Evolutionary conservation across 2,797 vertebrate genomes (phyloP).

Genomic region (Anisognathus igniventris): DNA sequence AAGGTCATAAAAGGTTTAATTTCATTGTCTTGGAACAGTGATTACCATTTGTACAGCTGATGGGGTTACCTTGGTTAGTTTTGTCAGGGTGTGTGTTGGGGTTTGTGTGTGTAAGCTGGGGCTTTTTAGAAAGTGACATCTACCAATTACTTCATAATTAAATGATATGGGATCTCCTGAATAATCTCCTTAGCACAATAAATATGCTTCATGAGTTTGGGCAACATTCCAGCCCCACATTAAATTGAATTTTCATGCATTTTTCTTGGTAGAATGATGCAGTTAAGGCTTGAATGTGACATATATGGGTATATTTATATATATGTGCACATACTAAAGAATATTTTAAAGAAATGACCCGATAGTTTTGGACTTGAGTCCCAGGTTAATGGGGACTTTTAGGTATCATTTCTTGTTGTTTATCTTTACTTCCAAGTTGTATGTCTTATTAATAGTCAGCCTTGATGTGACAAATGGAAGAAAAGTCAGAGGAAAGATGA

Average conservation of each 20-base stretch:
- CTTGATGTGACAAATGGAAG: neutral
- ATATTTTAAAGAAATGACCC: neutral
- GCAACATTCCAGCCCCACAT: neutral
- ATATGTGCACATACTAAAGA: neutral
- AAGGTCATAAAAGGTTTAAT: neutral
- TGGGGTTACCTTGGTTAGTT: neutral
- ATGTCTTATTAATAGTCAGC: neutral
- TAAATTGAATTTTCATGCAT: neutral
- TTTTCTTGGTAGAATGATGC: neutral
- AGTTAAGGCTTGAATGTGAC: neutral
- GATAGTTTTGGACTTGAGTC: neutral
- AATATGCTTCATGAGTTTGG: neutral
- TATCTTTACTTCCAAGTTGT: neutral
- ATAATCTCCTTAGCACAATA: neutral
- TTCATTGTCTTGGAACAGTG: neutral
- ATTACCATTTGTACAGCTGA: neutral
- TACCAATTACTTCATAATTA: neutral
- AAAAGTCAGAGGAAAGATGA: neutral
- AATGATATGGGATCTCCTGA: neutral
- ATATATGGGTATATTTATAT: neutral
- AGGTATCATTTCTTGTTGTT: neutral
- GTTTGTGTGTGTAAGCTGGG: neutral
- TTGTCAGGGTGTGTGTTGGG: neutral
- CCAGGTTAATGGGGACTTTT: neutral
- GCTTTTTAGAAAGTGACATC: neutral